A percentile compares a stretch with the other conserved stretches of the same genome.
phyloP scores from a whole-genome alignment of 2,888 invertebrate species.

The Camptogramma bilineatum region DNA sequence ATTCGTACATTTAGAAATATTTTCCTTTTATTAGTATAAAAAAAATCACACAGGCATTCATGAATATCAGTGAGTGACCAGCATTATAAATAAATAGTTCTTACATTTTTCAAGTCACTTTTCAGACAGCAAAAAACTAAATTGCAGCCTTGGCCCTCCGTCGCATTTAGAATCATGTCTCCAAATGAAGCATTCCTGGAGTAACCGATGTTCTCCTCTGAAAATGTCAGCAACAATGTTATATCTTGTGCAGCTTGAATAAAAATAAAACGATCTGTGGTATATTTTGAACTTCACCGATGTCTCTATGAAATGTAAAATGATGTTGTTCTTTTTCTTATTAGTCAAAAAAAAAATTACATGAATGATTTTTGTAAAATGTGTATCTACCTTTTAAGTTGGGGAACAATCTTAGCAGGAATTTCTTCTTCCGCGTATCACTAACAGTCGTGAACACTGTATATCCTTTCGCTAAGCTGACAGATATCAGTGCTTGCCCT shows the following conservation, averaged over 20 bases:
- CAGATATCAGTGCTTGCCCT: constrained; percentile 65
- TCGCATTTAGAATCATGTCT: constrained; percentile 54
- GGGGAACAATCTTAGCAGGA: constrained; percentile 62
- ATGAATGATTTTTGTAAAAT: too few species aligned
- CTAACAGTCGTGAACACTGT: constrained; percentile 67
- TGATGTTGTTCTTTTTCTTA: too few species aligned
- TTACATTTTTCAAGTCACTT: constrained; percentile 58
- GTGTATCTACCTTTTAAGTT: constrained; percentile 55
- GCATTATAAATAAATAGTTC: constrained; percentile 17
- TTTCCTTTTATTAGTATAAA: too few species aligned
- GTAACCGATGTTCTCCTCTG: constrained; percentile 61
- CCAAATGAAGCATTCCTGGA: constrained; percentile 58
- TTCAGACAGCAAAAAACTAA: constrained; percentile 52
- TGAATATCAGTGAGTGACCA: too few species aligned
- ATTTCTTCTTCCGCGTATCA: constrained; percentile 58
- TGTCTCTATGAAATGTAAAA: too few species aligned
- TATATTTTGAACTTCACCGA: too few species aligned
- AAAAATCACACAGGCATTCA: too few species aligned
- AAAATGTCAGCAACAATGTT: constrained; percentile 40
- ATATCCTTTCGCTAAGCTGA: constrained; percentile 59
- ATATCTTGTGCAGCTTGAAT: too few species aligned
- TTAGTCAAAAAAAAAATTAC: too few species aligned
- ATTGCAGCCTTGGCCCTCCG: constrained; percentile 55
- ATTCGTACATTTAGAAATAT: too few species aligned
- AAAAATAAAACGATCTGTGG: too few species aligned